Base-by-base conservation (phyloP, 92 coral and sea anemone genomes). In the Metridium senile region DNA sequence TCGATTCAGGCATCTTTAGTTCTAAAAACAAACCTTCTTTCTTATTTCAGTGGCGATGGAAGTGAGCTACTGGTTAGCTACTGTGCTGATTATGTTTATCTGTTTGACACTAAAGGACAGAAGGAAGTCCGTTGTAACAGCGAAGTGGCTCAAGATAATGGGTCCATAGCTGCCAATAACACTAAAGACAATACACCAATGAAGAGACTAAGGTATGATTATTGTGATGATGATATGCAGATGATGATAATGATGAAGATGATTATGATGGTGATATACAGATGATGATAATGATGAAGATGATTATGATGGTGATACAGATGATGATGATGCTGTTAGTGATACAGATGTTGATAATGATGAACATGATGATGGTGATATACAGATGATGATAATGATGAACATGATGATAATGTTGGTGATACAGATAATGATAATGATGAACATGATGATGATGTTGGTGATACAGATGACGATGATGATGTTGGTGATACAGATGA, bases 21-120 rank as follows among this genome's bases (percentile, higher is more conserved):
- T n/a, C n/a, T n/a, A n/a, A n/a, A n/a, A n/a, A n/a, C n/a, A n/a
- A n/a, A n/a, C n/a, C n/a, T n/a, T n/a, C n/a, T n/a, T n/a, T 39
- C 13, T 6, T 39, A 39, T 39, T 39, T 54, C 72, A 96, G 99
- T 74, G 76, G 84, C 20, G 89, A 96, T 56, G 99, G 99, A 26
- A 81, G 94, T 28, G 94, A 91, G 59, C 89, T 96, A 9, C 93
- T 96, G 4, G 97, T 89, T 0, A 96, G 99, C 51, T 96, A 88
- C 80, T 96, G 99, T 52, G 92, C 99, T 6, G 99, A 96, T 66
- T 92, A 96, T 67, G 89, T 96, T 2, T 96, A 96, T 66, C 82
- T 96, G 68, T 92, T 92, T 52, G 78, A 87, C 65, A 56, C 83
- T 72, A 78, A 68, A 58, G 90, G 90, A 66, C 85, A 64, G 25